Evolutionary conservation across 2,888 invertebrate species (phyloP).

Genomic region (Drosophila buzzatii): DNA sequence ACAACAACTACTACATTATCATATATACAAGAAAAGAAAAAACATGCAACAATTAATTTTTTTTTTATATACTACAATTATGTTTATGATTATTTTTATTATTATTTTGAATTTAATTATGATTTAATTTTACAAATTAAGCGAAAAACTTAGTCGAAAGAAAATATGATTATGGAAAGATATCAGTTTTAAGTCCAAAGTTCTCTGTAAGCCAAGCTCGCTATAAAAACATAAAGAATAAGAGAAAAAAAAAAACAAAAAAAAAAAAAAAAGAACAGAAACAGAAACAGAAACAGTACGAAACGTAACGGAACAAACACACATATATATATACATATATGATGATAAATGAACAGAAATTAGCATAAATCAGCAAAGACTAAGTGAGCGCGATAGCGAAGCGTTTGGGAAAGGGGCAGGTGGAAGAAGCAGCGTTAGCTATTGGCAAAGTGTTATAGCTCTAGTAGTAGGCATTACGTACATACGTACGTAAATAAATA

Average conservation of each 20-base stretch:
- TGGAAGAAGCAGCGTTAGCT: not conserved
- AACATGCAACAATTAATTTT: conserved; percentile 20
- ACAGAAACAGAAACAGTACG: conserved; percentile 9
- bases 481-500: too few species aligned
- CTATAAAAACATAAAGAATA: conserved; percentile 3
- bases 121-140: conserved; percentile 35
- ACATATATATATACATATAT: not conserved
- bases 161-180: conserved; percentile 17
- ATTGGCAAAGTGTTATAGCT: conserved; percentile 11
- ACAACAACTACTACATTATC: conserved; percentile 29
- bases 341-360: conserved; percentile 37
- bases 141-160: conserved; percentile 40
- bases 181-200: conserved; percentile 39
- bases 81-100: conserved; percentile 18
- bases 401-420: not conserved
- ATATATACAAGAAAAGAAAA: conserved; percentile 18
- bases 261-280: not conserved
- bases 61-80: conserved; percentile 27
- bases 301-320: conserved; percentile 24
- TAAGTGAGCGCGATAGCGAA: not conserved
- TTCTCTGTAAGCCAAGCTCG: conserved; percentile 48
- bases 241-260: not conserved
- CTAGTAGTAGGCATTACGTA: conserved; percentile 13
- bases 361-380: conserved; percentile 19
- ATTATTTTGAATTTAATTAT: conserved; percentile 29